Evolutionary conservation across 1,140 invertebrate genomes (phyloP), one percentile per base, ranked within the genome.

Genomic region (Hermetia illucens): DNA sequence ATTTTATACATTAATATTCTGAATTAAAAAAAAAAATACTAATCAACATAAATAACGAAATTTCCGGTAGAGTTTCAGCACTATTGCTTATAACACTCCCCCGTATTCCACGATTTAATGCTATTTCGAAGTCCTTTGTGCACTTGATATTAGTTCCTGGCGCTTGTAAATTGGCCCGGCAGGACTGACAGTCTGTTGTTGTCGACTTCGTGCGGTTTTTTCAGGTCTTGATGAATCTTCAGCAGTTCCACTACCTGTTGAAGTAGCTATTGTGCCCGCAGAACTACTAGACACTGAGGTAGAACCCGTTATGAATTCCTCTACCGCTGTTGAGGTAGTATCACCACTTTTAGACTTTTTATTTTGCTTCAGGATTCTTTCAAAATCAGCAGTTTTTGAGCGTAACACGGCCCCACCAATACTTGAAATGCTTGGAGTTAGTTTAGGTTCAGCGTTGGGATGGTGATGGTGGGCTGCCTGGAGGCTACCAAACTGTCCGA

Each of bases 81-180:
- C n/a, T n/a, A n/a, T n/a, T n/a, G n/a, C n/a, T n/a, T n/a, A n/a
- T 27, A 27, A 27, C 24, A 8, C 24, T 13, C 8, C 24, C 24
- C 24, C 24, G 8, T 27, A 9, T 27, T 13, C 24, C 24, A 27
- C n/a, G n/a, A n/a, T n/a, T 27, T 50, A 69, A 9, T 8, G 13
- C 24, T 27, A 27, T 27, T 69, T 4, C 72, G 74, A 36, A 78
- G 24, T 9, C 35, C 38, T 40, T 19, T 43, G 47, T 9, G 49
- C 76, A 55, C 81, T 85, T 3, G 82, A 78, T 48, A 86, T 87
- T 19, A 87, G 61, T 55, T 86, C 81, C 34, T 79, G 71, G 30
- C 82, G 66, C 57, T 86, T 86, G 69, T 83, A 86, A 2, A 83
- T 69, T 16, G 69, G 69, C 21, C 60, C 64, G 19, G 47, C 45